phyloP scores from a whole-genome alignment of 2,888 invertebrate genomes.

The Coleophora flavipennella region DNA sequence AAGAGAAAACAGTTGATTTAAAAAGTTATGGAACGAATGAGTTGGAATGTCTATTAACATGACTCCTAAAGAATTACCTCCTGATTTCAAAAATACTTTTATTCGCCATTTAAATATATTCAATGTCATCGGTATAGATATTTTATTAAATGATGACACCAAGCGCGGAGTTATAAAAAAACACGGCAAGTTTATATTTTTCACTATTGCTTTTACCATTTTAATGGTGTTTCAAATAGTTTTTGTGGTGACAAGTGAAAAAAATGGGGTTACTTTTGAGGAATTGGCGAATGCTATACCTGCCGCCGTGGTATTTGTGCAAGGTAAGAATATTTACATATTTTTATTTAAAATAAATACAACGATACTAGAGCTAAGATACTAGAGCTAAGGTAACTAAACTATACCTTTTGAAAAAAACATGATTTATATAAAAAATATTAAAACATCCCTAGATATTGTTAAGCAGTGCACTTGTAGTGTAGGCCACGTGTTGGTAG shows the following conservation, averaged over 20 bases:
- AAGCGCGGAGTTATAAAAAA: slow-evolving; percentile 1
- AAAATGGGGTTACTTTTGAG: slow-evolving; percentile 17
- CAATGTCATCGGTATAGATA: slow-evolving; percentile 17
- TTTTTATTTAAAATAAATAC: not conserved
- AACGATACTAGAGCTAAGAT: too few species aligned
- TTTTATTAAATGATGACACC: slow-evolving; percentile 15
- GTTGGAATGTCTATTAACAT: too few species aligned
- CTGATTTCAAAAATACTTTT: slow-evolving; percentile 17
- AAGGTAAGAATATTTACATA: slow-evolving; percentile 13
- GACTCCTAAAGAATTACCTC: slow-evolving; percentile 5
- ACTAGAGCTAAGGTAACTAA: too few species aligned
- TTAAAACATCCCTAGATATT: too few species aligned
- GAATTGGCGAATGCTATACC: slow-evolving; percentile 17
- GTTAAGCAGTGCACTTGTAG: too few species aligned
- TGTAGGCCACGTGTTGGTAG: too few species aligned
- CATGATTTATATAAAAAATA: too few species aligned
- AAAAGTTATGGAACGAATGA: too few species aligned
- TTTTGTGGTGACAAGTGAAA: slow-evolving; percentile 12
- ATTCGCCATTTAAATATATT: slow-evolving; percentile 11
- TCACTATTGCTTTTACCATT: slow-evolving; percentile 13
- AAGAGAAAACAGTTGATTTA: too few species aligned
- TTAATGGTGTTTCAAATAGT: slow-evolving; percentile 10
- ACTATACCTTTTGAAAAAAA: too few species aligned
- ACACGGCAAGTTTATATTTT: slow-evolving; percentile 12
- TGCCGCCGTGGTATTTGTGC: slow-evolving; percentile 13